Evolutionary conservation across 2,797 vertebrate species (phyloP).

Genomic region (Vireo griseus): DNA sequence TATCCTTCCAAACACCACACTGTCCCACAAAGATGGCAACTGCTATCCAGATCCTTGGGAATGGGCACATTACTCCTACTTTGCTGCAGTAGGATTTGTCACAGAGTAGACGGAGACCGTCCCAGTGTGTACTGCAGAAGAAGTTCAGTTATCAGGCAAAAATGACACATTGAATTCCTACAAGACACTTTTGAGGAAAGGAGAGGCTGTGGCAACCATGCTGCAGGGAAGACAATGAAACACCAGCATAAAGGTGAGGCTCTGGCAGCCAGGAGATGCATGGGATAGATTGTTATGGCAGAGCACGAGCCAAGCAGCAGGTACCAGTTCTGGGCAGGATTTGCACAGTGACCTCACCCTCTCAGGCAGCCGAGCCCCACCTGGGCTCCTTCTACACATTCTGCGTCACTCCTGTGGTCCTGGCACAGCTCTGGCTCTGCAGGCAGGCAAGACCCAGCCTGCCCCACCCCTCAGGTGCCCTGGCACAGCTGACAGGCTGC

Average conservation of each 20-base stretch:
- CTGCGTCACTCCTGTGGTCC: background rate
- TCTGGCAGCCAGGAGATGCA: background rate
- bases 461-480: background rate
- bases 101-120: background rate
- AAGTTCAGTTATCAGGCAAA: background rate
- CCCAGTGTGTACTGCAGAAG: background rate
- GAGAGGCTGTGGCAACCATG: background rate
- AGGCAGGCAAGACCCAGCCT: background rate
- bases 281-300: background rate
- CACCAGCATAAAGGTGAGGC: background rate
- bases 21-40: background rate
- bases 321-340: background rate
- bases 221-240: background rate
- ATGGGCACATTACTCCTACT: background rate
- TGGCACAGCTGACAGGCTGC: background rate
- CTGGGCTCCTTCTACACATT: background rate
- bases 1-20: background rate
- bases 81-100: background rate
- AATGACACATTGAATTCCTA: background rate
- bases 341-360: background rate
- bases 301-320: background rate
- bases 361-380: background rate
- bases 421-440: background rate
- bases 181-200: background rate
- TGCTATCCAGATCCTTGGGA: background rate